Conservation (phyloP, 2,888 invertebrate species). For the Microplitis manilae region DNA sequence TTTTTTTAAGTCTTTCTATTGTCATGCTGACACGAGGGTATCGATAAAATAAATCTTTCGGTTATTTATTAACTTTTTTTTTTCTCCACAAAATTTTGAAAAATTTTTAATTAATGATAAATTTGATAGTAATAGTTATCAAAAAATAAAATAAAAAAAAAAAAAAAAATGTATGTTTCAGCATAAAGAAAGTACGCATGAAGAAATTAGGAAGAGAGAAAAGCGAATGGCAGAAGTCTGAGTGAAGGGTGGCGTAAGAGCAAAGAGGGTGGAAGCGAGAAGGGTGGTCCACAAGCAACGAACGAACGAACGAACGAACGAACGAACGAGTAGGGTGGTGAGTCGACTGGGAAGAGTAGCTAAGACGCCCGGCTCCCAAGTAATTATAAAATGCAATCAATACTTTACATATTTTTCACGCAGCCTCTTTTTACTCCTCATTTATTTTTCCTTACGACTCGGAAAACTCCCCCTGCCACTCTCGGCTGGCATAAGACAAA, state of each 20-base stretch:
- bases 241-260: slow-evolving; percentile 56
- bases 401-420: slow-evolving; percentile 73
- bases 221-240: slow-evolving; percentile 44
- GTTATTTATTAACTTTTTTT: no score
- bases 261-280: slow-evolving; percentile 24
- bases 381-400: slow-evolving; percentile 73
- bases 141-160: not conserved
- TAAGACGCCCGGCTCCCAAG: slow-evolving; percentile 71
- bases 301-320: no score
- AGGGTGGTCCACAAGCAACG: slow-evolving; percentile 12
- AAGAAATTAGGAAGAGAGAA: slow-evolving; percentile 46
- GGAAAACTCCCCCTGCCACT: no score
- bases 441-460: not conserved
- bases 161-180: slow-evolving; percentile 26
- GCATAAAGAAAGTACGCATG: slow-evolving; percentile 38
- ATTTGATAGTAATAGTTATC: no score
- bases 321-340: slow-evolving; percentile 9
- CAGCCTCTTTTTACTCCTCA: slow-evolving; percentile 26
- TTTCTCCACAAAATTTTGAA: no score
- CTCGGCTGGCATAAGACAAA: not conserved
- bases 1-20: slow-evolving; percentile 24
- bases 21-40: slow-evolving; percentile 27
- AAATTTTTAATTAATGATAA: no score
- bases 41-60: not conserved
- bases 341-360: slow-evolving; percentile 62